These are phyloP conservation scores for Drosophila bipectinata DNA, from an alignment of 1,140 invertebrate species.

Conservation along the genomic window DNA sequence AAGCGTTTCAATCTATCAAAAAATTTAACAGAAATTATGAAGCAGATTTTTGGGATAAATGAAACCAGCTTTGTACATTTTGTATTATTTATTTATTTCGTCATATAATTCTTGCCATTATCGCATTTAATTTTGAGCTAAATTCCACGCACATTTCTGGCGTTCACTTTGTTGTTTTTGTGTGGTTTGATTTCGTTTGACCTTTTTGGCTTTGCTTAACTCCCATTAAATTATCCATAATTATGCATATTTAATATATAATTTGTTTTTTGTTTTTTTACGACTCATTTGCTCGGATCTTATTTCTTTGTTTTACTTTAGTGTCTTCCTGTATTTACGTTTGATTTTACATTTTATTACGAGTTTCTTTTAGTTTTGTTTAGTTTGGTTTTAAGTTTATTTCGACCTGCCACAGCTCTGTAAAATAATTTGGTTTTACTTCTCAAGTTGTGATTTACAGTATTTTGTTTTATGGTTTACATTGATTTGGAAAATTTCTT, in stretches of 20 bases:
- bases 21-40: not conserved
- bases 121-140: constrained; percentile 75
- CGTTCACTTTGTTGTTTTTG: constrained; percentile 53
- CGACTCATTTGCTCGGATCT: constrained; percentile 36
- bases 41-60: not conserved
- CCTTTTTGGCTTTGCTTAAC: constrained; percentile 64
- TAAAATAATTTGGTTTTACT: constrained; percentile 42
- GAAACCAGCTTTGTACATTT: constrained; percentile 29
- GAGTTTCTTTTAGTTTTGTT: constrained; percentile 43
- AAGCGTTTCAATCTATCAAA: not conserved
- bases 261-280: constrained; percentile 22
- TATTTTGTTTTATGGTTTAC: constrained; percentile 35
- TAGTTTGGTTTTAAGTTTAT: constrained; percentile 29
- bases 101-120: constrained; percentile 78
- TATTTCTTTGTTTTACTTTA: constrained; percentile 28
- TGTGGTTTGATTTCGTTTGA: constrained; percentile 72
- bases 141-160: constrained; percentile 57
- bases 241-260: constrained; percentile 67
- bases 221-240: constrained; percentile 64
- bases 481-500: constrained; percentile 25
- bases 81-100: constrained; percentile 70
- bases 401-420: constrained; percentile 24
- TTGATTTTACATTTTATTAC: constrained; percentile 78
- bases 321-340: constrained; percentile 72
- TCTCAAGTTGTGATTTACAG: constrained; percentile 61